These are phyloP conservation scores for Thalassaphorura encarpata DNA, from an alignment of 1,140 invertebrate species.

Conservation along the genomic window DNA sequence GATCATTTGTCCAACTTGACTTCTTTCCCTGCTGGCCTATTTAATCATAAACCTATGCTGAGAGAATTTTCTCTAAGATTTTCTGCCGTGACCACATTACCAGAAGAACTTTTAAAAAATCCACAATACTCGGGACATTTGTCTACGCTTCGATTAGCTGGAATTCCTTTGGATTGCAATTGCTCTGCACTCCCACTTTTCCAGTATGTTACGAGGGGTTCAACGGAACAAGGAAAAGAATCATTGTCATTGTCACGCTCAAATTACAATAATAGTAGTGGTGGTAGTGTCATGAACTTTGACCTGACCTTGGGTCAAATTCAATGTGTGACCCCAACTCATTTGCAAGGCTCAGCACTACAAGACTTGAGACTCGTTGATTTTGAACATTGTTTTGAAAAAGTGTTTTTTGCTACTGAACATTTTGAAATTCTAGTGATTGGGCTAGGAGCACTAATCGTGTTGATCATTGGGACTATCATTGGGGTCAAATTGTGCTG, in stretches of 20 bases:
- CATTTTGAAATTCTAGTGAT: slow-evolving; percentile 26
- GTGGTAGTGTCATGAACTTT: too few relatives aligned
- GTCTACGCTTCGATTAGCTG: slow-evolving; percentile 46
- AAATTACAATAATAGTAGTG: background rate
- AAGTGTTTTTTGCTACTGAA: slow-evolving; percentile 7
- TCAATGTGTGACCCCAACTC: background rate
- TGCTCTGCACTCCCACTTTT: slow-evolving; percentile 48
- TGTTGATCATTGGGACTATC: slow-evolving; percentile 16
- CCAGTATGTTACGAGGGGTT: slow-evolving; percentile 3
- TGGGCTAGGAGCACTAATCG: slow-evolving; percentile 16
- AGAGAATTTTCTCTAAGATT: slow-evolving; percentile 52
- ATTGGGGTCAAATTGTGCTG: slow-evolving; percentile 22
- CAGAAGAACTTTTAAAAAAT: slow-evolving; percentile 17
- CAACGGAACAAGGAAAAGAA: background rate
- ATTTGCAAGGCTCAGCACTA: slow-evolving; percentile 6
- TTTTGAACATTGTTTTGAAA: slow-evolving; percentile 21
- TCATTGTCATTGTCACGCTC: background rate
- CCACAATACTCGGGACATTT: slow-evolving; percentile 20
- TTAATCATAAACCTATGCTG: slow-evolving; percentile 63
- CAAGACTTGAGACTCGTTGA: slow-evolving; percentile 20
- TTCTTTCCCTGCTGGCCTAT: slow-evolving; percentile 56
- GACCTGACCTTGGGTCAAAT: background rate
- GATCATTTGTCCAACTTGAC: slow-evolving; percentile 61
- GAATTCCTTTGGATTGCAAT: slow-evolving; percentile 76
- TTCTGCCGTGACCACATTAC: slow-evolving; percentile 16